Percentiles rank a stretch among this genome's conserved stretches.
Conservation (phyloP, 1,140 invertebrate species). For the Drosophila lacteicornis region DNA sequence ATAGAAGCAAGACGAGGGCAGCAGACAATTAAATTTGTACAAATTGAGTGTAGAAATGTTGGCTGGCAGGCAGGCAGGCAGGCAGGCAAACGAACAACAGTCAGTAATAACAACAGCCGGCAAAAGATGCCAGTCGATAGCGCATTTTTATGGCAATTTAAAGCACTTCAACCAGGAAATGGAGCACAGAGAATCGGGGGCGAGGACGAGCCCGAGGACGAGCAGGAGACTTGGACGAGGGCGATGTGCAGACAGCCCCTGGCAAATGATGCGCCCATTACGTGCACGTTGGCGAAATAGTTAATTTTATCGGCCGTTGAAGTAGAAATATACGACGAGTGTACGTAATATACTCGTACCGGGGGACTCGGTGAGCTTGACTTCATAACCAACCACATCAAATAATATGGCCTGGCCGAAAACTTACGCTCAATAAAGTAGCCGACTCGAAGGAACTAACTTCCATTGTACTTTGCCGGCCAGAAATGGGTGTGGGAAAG, state of each 20-base stretch:
- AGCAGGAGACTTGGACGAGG: conserved; percentile 6
- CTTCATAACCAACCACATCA: conserved; percentile 79
- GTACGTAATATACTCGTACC: conserved; percentile 60
- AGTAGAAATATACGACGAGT: conserved; percentile 69
- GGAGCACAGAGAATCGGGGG: conserved; percentile 29
- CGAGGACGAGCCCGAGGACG: not conserved
- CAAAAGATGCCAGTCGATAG: conserved; percentile 71
- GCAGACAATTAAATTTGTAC: conserved; percentile 83
- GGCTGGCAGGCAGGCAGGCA: conserved; percentile 23
- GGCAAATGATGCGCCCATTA: conserved; percentile 79
- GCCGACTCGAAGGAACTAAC: conserved; percentile 76
- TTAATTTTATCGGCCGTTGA: conserved; percentile 77
- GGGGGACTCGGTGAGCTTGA: conserved; percentile 32
- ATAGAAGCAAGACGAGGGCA: conserved; percentile 56
- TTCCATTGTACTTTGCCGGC: conserved; percentile 66
- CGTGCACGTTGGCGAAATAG: conserved; percentile 74
- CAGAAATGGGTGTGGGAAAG: conserved; percentile 3
- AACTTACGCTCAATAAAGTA: conserved; percentile 82
- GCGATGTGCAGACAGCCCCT: conserved; percentile 38
- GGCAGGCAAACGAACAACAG: conserved; percentile 60
- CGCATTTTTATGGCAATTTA: conserved; percentile 79
- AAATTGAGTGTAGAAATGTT: conserved; percentile 82
- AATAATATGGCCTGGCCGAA: conserved; percentile 67
- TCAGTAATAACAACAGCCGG: conserved; percentile 30
- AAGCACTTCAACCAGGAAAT: conserved; percentile 75